These are phyloP conservation scores for Pseudomyrmex dendroicus DNA, from an alignment of 1,140 invertebrate genomes.

Conservation along the genomic window DNA sequence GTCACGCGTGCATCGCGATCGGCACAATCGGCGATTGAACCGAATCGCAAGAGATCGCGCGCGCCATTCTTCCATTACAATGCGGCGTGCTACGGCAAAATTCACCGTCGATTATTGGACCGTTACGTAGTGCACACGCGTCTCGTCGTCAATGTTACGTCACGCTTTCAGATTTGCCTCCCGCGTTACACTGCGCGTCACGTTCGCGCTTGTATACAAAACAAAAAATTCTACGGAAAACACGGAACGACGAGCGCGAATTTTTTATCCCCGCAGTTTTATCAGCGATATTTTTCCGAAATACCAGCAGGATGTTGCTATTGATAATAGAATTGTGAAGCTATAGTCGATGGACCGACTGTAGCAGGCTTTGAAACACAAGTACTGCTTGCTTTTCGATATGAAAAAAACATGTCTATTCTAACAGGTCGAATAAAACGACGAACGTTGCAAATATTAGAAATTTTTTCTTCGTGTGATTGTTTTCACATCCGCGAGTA, in stretches of 20 bases:
- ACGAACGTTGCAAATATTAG: too few species aligned
- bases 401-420: slow-evolving; percentile 13
- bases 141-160: neutral
- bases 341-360: neutral
- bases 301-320: slow-evolving; percentile 23
- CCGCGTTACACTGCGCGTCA: neutral
- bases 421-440: neutral
- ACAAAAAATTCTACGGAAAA: slow-evolving; percentile 35
- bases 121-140: neutral
- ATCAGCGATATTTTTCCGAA: slow-evolving; percentile 39
- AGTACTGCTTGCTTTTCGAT: slow-evolving; percentile 3
- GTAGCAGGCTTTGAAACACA: slow-evolving; percentile 34
- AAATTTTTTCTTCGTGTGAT: too few species aligned
- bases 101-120: slow-evolving; percentile 43
- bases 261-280: slow-evolving; percentile 24
- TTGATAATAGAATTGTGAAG: slow-evolving; percentile 35
- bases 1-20: slow-evolving; percentile 12
- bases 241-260: slow-evolving; percentile 9
- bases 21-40: slow-evolving; percentile 21
- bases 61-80: slow-evolving; percentile 13
- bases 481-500: too few species aligned
- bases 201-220: neutral
- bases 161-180: slow-evolving; percentile 21
- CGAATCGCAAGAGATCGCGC: slow-evolving; percentile 24
- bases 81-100: neutral